Base-by-base conservation (phyloP, 1,140 invertebrate species). In the Wasmannia auropunctata region DNA sequence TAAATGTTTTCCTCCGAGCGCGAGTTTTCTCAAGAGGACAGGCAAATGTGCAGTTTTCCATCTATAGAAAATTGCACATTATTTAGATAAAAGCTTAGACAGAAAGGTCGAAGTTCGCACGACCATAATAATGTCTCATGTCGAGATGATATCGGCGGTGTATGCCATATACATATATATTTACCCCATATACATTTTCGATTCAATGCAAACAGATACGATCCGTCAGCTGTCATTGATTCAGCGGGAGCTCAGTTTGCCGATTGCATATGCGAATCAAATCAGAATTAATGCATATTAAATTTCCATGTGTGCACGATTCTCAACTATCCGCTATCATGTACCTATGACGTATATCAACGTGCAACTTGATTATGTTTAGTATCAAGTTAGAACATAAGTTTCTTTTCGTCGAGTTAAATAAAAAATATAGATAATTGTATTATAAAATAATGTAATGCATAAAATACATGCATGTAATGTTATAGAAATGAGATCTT, bases 101-200 rank as follows among this genome's bases (percentile, higher is more conserved):
- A 63, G n/a, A n/a, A 81, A 63, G 49, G 37, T n/a, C 40, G 51
- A 84, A 88, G 60, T 67, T 76, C 46, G 14, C 22, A 11, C 6
- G 10, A 83, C 1, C 37, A 72, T 28, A 74, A 86, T 72, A 46
- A 25, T 22, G n/a, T 0, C 37, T 14, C 49, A 49, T 56, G 65
- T 60, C 69, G 28, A 67, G 19, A 31, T 34, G 25, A 19, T 7
- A 75, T 51, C 16, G 4, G 2, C 14, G 8, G 46, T 40, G 22
- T 25, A 16, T 22, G 19, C 25, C 1, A 46, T 46, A 46, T 46
- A 14, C 43, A 51, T 3, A 28, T n/a, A n/a, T n/a, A n/a, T n/a
- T n/a, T n/a, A n/a, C n/a, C n/a, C 16, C 28, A 49, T 79, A 7
- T 8, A 28, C 16, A 34, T 25, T 51, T 65, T 51, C 60, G 14